Percentiles rank a stretch among this genome's conserved stretches.
These are phyloP conservation scores for Drosophila paucipuncta DNA, from an alignment of 2,888 invertebrate genomes.

Conservation along the genomic window DNA sequence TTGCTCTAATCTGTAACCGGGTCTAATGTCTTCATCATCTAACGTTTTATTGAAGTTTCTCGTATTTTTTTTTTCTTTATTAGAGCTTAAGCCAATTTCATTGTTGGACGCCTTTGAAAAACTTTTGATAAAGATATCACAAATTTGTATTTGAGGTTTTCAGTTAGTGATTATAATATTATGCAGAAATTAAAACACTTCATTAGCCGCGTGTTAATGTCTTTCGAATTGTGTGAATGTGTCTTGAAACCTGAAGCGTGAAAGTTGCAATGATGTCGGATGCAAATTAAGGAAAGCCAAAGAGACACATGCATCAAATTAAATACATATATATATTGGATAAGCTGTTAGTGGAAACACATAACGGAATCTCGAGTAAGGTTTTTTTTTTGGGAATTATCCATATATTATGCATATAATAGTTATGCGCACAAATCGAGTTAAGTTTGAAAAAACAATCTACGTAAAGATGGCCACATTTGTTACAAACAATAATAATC, in stretches of 20 bases:
- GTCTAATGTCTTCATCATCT: conserved; percentile 65
- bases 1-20: conserved; percentile 41
- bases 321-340: neutral
- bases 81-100: conserved; percentile 45
- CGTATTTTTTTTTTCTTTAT: neutral
- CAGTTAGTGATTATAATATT: conserved; percentile 57
- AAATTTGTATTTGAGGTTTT: conserved; percentile 39
- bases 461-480: neutral
- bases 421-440: neutral
- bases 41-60: conserved; percentile 22
- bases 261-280: conserved; percentile 58
- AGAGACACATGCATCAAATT: neutral
- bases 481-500: neutral
- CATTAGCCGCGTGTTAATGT: conserved; percentile 71
- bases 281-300: conserved; percentile 16
- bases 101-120: conserved; percentile 14
- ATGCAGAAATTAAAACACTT: conserved; percentile 69
- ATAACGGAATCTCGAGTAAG: neutral
- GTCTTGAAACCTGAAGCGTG: conserved; percentile 46
- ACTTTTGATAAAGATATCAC: conserved; percentile 56
- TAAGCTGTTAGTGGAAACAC: too few relatives aligned
- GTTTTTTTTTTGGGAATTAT: neutral
- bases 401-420: neutral
- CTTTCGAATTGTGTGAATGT: conserved; percentile 12
- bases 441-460: neutral